Conservation (phyloP, 2,797 vertebrate genomes). For the Odontamblyopus rebecca region DNA sequence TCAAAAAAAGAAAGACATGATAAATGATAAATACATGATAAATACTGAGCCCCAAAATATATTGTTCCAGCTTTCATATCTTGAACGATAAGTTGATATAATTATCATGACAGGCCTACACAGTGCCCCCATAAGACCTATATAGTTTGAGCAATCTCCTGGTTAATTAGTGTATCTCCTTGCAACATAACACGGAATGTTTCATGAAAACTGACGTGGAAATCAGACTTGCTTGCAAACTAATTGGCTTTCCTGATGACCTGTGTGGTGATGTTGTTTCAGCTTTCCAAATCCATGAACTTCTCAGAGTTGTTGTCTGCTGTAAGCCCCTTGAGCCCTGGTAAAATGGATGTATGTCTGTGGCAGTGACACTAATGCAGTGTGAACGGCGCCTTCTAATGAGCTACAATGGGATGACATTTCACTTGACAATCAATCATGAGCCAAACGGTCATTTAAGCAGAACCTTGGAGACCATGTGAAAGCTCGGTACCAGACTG, state of each 20-base stretch:
- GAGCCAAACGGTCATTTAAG: slow-evolving; percentile 46
- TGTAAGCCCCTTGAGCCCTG: slow-evolving; percentile 21
- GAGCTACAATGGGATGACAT: slow-evolving; percentile 59
- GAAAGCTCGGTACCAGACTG: slow-evolving; percentile 29
- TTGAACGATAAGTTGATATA: too few species aligned
- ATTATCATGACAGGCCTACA: too few species aligned
- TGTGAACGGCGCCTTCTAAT: slow-evolving; percentile 53
- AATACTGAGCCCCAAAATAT: too few species aligned
- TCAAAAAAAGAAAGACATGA: too few species aligned
- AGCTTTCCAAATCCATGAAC: slow-evolving; percentile 18
- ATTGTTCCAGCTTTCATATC: too few species aligned
- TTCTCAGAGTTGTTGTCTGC: slow-evolving; percentile 12
- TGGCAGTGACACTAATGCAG: slow-evolving; percentile 51
- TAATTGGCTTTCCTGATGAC: neutral
- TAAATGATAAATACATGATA: too few species aligned
- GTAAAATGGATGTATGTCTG: slow-evolving; percentile 37
- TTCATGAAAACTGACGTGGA: neutral
- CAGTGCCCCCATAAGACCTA: too few species aligned
- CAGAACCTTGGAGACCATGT: slow-evolving; percentile 28
- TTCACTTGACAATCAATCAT: slow-evolving; percentile 61
- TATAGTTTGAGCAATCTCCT: too few species aligned
- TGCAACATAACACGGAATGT: neutral
- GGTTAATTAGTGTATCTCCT: neutral
- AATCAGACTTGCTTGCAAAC: neutral
- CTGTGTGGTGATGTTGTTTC: neutral